Conservation (phyloP, 2,888 invertebrate species). For the Dinocampus coccinellae region DNA sequence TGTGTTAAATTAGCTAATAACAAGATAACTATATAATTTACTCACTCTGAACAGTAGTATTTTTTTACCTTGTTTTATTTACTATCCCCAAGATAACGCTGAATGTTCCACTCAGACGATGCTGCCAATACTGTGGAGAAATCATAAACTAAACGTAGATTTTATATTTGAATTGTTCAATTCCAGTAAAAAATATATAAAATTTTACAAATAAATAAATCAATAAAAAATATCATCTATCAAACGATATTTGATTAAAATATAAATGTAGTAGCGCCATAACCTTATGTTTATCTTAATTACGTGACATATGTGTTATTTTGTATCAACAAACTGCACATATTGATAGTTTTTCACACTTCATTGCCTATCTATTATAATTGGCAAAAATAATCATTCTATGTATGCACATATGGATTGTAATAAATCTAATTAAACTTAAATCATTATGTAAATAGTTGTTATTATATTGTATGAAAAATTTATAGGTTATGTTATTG, state of each 20-base stretch:
- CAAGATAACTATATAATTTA: too few species aligned
- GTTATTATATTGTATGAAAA: background rate
- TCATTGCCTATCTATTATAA: background rate
- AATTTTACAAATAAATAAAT: too few species aligned
- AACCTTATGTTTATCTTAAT: too few species aligned
- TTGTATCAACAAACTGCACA: background rate
- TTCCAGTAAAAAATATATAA: too few species aligned
- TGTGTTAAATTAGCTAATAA: too few species aligned
- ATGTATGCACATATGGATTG: background rate
- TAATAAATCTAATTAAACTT: background rate
- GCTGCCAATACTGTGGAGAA: background rate
- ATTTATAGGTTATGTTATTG: background rate
- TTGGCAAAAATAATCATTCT: background rate
- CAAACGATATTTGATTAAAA: too few species aligned
- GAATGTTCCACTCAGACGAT: background rate
- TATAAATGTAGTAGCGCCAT: too few species aligned
- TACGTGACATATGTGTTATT: background rate
- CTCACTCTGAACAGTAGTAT: too few species aligned
- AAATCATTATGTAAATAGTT: background rate
- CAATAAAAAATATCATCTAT: too few species aligned
- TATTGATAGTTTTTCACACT: background rate
- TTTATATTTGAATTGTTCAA: too few species aligned
- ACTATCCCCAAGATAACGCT: background rate
- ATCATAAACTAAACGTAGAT: too few species aligned
- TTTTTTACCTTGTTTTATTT: background rate